phyloP scores from a whole-genome alignment of 35 echinoderm and acorn worm genomes.

The Apostichopus californicus region DNA sequence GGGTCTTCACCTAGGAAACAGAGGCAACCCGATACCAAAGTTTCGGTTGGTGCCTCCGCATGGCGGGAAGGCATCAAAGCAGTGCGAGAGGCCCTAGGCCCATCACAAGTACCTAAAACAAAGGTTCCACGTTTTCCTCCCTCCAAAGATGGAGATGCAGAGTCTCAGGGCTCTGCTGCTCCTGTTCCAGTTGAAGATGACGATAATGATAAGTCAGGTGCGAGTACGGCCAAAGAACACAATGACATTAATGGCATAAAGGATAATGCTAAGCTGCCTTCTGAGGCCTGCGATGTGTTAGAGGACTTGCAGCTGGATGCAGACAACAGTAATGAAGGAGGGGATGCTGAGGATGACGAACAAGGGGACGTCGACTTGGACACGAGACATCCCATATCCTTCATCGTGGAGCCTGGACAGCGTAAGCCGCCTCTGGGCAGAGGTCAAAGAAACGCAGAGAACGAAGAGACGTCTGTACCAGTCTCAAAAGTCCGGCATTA shows the following conservation, averaged over 20 bases:
- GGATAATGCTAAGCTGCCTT: conserved; percentile 50
- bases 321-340: conserved; percentile 52
- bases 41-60: conserved; percentile 61
- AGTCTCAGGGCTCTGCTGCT: not conserved
- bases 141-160: conserved; percentile 55
- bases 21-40: conserved; percentile 56
- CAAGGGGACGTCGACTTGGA: not conserved
- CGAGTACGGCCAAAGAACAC: conserved; percentile 40
- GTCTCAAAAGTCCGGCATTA: conserved; percentile 78
- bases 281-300: conserved; percentile 82
- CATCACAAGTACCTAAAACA: conserved; percentile 59
- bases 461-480: conserved; percentile 2
- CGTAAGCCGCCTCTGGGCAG: conserved; percentile 15
- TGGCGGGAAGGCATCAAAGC: conserved; percentile 93
- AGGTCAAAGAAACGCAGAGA: conserved; percentile 47
- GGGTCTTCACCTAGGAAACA: conserved; percentile 38
- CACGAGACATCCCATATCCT: conserved; percentile 24
- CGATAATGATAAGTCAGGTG: conserved; percentile 42
- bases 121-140: conserved; percentile 39
- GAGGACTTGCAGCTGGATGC: conserved; percentile 78
- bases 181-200: not conserved
- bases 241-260: not conserved
- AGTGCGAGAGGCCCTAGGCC: conserved; percentile 78
- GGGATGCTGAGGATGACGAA: not conserved
- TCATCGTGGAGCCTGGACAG: conserved; percentile 9